Evolutionary conservation across 2,888 invertebrate genomes (phyloP).

Genomic region (Lepidochitona cinerea): DNA sequence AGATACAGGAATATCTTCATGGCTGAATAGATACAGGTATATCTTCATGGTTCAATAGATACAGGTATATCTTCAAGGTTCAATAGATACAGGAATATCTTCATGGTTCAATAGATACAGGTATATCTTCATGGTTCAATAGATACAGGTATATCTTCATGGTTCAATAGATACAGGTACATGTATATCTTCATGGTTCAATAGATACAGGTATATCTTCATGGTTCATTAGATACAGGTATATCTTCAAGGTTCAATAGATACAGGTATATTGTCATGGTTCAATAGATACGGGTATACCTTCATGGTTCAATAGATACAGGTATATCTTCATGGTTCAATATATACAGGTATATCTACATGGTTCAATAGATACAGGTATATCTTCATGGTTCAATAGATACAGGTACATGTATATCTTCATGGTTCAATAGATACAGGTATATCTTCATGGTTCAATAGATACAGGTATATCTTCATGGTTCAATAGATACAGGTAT

Average conservation of each 20-base stretch:
- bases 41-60: slow-evolving; percentile 73
- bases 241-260: not conserved
- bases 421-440: slow-evolving; percentile 72
- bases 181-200: not conserved
- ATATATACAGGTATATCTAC: not conserved
- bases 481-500: no score
- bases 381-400: not conserved
- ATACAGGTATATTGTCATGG: not conserved
- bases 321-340: not conserved
- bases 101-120: not conserved
- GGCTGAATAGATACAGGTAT: slow-evolving; percentile 73
- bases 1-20: no score
- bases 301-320: not conserved
- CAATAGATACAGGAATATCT: not conserved
- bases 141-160: slow-evolving; percentile 73
- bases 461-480: slow-evolving; percentile 60
- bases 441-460: slow-evolving; percentile 74
- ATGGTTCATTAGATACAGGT: not conserved
- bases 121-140: not conserved
- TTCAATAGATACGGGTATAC: not conserved
- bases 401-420: slow-evolving; percentile 54
- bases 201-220: not conserved
- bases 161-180: slow-evolving; percentile 67
- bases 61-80: no score
- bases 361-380: not conserved